Evolutionary conservation across 1,140 invertebrate species (phyloP).

Genomic region (Hyposmocoma kahamanoa): DNA sequence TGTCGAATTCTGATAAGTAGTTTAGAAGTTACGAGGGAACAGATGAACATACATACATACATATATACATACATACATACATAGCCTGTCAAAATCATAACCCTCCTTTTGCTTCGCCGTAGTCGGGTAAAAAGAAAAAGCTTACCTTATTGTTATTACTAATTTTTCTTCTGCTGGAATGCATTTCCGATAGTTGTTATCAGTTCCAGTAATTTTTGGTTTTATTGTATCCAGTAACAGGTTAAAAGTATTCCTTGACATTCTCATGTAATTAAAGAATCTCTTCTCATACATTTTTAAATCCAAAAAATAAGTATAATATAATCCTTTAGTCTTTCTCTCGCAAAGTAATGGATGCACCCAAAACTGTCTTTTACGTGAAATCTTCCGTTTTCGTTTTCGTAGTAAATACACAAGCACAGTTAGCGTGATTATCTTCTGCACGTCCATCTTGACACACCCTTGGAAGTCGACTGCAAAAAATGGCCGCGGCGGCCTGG

Average conservation of each 20-base stretch:
- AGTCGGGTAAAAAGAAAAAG: not conserved
- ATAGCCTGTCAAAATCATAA: too few relatives aligned
- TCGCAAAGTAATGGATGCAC: constrained; percentile 16
- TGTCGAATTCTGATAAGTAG: too few relatives aligned
- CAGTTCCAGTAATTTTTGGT: not conserved
- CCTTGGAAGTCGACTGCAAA: constrained; percentile 16
- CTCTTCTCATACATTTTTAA: constrained; percentile 12
- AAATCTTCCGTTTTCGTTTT: constrained; percentile 7
- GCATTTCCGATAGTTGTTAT: not conserved
- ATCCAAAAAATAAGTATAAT: constrained; percentile 18
- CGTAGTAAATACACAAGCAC: constrained; percentile 6
- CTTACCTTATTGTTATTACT: not conserved
- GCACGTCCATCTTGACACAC: constrained; percentile 12
- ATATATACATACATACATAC: too few relatives aligned
- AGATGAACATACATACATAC: too few relatives aligned
- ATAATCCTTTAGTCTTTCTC: constrained; percentile 17
- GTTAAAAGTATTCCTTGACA: not conserved
- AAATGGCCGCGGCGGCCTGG: not conserved
- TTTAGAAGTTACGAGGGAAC: too few relatives aligned
- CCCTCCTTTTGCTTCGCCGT: too few relatives aligned
- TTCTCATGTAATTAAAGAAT: not conserved
- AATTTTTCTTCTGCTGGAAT: not conserved
- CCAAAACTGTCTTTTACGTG: constrained; percentile 12
- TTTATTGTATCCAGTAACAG: not conserved
- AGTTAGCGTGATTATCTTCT: constrained; percentile 7